These are phyloP conservation scores for Ranitomeya variabilis DNA, from an alignment of 2,113 vertebrate genomes.

Conservation along the genomic window DNA sequence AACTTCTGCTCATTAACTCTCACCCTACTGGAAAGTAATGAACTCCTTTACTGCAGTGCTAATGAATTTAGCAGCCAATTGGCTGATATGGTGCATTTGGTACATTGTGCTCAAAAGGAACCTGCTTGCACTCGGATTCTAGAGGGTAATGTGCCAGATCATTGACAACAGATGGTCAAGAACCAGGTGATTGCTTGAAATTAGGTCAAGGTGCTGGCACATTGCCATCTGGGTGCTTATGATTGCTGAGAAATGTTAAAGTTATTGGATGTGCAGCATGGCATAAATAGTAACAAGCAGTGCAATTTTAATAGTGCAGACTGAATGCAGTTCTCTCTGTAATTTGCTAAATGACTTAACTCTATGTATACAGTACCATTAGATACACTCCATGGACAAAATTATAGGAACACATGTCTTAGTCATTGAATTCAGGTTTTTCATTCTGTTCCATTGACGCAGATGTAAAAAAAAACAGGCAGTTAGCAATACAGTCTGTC, in stretches of 20 bases:
- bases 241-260: background rate
- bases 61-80: background rate
- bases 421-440: no score
- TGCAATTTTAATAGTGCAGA: background rate
- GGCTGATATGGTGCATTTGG: background rate
- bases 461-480: no score
- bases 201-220: conserved; percentile 52
- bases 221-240: background rate
- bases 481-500: no score
- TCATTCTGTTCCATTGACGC: no score
- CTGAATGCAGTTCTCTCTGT: background rate
- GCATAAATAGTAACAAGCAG: background rate
- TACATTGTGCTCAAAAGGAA: conserved; percentile 12
- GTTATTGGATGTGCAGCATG: conserved; percentile 1
- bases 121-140: conserved; percentile 40
- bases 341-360: background rate
- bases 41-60: background rate
- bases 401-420: no score
- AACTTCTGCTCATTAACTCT: background rate
- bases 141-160: conserved; percentile 40
- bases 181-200: conserved; percentile 45
- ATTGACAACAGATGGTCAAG: conserved; percentile 52
- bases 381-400: background rate
- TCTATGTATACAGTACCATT: background rate
- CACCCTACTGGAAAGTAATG: background rate